phyloP scores from a whole-genome alignment of 2,888 invertebrate species.

The Platerodrilus igneus region DNA sequence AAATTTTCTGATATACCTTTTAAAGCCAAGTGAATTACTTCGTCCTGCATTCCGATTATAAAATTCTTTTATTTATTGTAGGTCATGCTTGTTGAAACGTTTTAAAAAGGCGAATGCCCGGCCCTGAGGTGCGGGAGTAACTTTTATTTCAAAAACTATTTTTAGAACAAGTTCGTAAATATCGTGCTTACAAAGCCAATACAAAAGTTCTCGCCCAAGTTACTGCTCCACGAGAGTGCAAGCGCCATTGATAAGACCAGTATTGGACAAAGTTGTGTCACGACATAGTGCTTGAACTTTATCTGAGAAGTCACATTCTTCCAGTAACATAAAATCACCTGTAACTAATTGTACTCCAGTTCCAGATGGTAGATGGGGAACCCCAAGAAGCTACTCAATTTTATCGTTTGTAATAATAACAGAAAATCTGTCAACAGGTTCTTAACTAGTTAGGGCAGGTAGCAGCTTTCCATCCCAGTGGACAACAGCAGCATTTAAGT shows the following conservation, averaged over 20 bases:
- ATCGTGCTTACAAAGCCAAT: conserved; percentile 32
- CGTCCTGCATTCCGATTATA: not conserved
- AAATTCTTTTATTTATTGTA: conserved; percentile 17
- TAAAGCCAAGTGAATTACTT: not conserved
- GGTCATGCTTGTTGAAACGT: conserved; percentile 26
- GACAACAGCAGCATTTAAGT: too few relatives aligned
- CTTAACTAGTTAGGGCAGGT: conserved; percentile 22
- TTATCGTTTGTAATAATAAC: too few relatives aligned
- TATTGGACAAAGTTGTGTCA: conserved; percentile 34
- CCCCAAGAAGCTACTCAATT: conserved; percentile 30
- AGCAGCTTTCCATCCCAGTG: too few relatives aligned
- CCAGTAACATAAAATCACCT: conserved; percentile 13
- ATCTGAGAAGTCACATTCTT: conserved; percentile 27
- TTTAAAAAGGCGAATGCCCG: conserved; percentile 29
- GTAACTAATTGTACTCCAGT: conserved; percentile 22
- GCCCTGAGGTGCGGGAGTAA: conserved; percentile 18
- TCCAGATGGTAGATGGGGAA: conserved; percentile 24
- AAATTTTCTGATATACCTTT: not conserved
- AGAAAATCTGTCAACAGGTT: too few relatives aligned
- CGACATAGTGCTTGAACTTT: conserved; percentile 30
- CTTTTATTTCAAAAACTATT: conserved; percentile 27
- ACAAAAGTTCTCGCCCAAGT: conserved; percentile 26
- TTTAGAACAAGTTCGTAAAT: conserved; percentile 31
- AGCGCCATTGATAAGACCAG: conserved; percentile 29
- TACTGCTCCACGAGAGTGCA: conserved; percentile 31